Evolutionary conservation across 1,140 invertebrate genomes (phyloP).

Genomic region (Grapholita molesta): DNA sequence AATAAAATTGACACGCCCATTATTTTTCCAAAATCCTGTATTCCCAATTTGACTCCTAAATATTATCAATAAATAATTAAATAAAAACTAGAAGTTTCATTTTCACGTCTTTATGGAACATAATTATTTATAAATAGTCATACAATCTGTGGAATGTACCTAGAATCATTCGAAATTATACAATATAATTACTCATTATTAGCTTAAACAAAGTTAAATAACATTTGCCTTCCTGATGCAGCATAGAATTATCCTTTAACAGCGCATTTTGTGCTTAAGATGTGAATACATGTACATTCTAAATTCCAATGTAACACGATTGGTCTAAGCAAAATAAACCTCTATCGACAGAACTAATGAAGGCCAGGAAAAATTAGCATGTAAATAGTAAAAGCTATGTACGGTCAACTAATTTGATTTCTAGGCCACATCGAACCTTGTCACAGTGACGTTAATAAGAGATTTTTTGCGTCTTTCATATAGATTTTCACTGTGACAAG

Average conservation of each 20-base stretch:
- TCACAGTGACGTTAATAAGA: too few species aligned
- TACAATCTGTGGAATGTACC: neutral
- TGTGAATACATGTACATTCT: too few species aligned
- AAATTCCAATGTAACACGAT: too few species aligned
- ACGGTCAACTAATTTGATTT: too few species aligned
- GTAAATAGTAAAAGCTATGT: too few species aligned
- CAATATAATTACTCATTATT: neutral
- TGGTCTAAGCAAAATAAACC: too few species aligned
- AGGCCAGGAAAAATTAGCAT: too few species aligned
- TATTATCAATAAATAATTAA: neutral
- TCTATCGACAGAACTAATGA: too few species aligned
- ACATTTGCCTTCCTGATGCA: neutral
- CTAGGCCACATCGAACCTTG: too few species aligned
- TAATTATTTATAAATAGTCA: neutral
- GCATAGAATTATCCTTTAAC: neutral
- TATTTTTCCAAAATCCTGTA: neutral
- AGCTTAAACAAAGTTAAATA: neutral
- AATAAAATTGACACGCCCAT: neutral
- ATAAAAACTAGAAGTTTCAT: neutral
- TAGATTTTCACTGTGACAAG: too few species aligned
- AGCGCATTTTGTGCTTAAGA: neutral
- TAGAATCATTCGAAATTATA: neutral
- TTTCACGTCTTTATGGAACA: neutral
- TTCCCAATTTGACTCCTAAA: neutral
- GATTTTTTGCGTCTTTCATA: too few species aligned